Conservation (phyloP, 2,888 invertebrate species). For the Stictocephala bisonia region DNA sequence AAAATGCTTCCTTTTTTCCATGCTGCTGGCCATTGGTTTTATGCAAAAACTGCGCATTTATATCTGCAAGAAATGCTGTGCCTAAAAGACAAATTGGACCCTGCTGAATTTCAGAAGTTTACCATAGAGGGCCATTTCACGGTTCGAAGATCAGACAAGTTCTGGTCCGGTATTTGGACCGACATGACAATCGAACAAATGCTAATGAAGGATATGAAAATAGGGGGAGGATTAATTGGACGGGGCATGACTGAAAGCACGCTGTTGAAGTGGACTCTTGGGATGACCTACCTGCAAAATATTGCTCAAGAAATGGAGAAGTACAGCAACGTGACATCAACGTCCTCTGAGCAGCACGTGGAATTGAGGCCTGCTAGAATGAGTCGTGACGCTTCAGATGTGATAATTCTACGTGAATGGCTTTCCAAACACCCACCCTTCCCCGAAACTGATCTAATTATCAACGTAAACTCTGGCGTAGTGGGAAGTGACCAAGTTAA, state of each 20-base stretch:
- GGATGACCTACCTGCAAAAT: conserved; percentile 50
- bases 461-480: conserved; percentile 29
- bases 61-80: conserved; percentile 63
- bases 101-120: conserved; percentile 55
- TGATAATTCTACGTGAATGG: no score
- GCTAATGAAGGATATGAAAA: conserved; percentile 60
- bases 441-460: not conserved
- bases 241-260: conserved; percentile 51
- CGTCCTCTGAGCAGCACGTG: conserved; percentile 50
- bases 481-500: conserved; percentile 54
- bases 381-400: no score
- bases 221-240: conserved; percentile 51
- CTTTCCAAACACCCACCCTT: not conserved
- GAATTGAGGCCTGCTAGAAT: conserved; percentile 53
- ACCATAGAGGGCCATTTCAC: conserved; percentile 52
- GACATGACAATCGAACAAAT: conserved; percentile 61
- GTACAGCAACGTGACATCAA: no score
- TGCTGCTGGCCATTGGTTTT: conserved; percentile 62
- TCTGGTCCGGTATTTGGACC: conserved; percentile 47
- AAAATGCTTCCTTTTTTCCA: conserved; percentile 62
- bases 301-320: conserved; percentile 51
- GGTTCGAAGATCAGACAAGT: conserved; percentile 47
- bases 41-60: conserved; percentile 62
- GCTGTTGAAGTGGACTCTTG: conserved; percentile 51
- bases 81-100: conserved; percentile 55